A percentile compares a stretch with the other conserved stretches of the same genome.
Conservation (phyloP, 2,113 vertebrate genomes). For the Sylvia atricapilla region DNA sequence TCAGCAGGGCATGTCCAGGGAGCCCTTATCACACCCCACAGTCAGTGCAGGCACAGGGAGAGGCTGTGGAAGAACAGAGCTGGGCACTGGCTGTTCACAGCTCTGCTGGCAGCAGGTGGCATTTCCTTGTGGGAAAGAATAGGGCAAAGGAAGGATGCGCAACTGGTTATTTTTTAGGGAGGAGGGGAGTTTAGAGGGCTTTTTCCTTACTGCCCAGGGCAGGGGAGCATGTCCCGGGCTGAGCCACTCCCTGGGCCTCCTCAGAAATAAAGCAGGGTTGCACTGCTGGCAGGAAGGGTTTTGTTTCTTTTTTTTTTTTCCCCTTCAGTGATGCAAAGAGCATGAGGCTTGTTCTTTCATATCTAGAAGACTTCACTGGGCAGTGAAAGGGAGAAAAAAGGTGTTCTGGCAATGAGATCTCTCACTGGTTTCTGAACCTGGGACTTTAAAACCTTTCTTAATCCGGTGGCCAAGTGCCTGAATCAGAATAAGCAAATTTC, state of each 20-base stretch:
- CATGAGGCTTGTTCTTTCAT: background rate
- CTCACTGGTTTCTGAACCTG: background rate
- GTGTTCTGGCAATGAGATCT: background rate
- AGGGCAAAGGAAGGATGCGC: background rate
- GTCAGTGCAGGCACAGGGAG: rapidly evolving
- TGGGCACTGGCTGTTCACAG: rapidly evolving
- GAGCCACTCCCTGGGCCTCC: background rate
- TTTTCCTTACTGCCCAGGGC: background rate
- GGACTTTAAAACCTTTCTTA: background rate
- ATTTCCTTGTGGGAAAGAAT: background rate
- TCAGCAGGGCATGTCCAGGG: rapidly evolving
- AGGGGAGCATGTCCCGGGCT: background rate
- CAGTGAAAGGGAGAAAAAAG: background rate
- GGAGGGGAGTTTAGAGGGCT: too few species aligned
- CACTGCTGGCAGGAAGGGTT: background rate
- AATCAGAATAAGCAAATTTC: background rate
- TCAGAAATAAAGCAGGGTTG: background rate
- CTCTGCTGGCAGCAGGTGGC: background rate
- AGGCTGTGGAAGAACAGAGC: rapidly evolving
- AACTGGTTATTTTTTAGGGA: background rate
- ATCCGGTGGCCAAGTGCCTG: background rate
- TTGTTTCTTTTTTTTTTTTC: background rate
- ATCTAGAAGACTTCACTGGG: background rate
- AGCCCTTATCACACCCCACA: background rate
- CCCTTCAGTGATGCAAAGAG: background rate